Evolutionary conservation across 1,140 invertebrate species (phyloP).

Genomic region (Trissolcus basalis): DNA sequence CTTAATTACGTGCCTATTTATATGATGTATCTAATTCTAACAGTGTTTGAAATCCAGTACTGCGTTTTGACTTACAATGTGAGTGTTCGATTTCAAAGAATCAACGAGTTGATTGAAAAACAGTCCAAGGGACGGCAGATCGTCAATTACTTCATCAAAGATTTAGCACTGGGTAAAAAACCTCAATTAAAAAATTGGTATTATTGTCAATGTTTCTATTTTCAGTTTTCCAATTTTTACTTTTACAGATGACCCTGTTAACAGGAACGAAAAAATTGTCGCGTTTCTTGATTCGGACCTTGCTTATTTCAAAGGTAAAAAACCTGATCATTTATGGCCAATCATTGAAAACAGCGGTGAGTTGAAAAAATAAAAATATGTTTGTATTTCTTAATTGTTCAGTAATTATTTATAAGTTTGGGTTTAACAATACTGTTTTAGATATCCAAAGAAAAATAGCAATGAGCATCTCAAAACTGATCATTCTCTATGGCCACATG

Average conservation of each 20-base stretch:
- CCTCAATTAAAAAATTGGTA: background rate
- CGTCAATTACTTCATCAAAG: constrained; percentile 62
- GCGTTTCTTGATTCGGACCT: constrained; percentile 50
- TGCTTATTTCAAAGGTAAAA: constrained; percentile 45
- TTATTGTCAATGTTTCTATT: no score
- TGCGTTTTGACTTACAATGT: constrained; percentile 67
- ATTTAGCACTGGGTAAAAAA: constrained; percentile 61
- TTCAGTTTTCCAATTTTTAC: background rate
- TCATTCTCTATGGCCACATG: constrained; percentile 66
- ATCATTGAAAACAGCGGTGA: constrained; percentile 53
- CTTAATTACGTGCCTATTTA: constrained; percentile 72
- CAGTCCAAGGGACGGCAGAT: constrained; percentile 57
- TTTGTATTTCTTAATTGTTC: no score
- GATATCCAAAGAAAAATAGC: constrained; percentile 54
- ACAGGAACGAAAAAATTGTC: constrained; percentile 54
- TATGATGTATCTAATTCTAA: constrained; percentile 69
- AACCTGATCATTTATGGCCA: constrained; percentile 58
- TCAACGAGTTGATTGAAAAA: constrained; percentile 67
- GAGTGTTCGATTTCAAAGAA: constrained; percentile 64
- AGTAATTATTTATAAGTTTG: background rate
- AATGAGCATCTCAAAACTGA: constrained; percentile 62
- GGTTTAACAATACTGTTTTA: constrained; percentile 31
- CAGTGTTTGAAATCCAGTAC: constrained; percentile 69
- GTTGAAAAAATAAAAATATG: background rate
- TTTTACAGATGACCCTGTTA: constrained; percentile 39